Percentiles rank a stretch among this genome's conserved stretches.
Conservation (phyloP, 2,797 vertebrate genomes). For the Onychomys leucogaster region DNA sequence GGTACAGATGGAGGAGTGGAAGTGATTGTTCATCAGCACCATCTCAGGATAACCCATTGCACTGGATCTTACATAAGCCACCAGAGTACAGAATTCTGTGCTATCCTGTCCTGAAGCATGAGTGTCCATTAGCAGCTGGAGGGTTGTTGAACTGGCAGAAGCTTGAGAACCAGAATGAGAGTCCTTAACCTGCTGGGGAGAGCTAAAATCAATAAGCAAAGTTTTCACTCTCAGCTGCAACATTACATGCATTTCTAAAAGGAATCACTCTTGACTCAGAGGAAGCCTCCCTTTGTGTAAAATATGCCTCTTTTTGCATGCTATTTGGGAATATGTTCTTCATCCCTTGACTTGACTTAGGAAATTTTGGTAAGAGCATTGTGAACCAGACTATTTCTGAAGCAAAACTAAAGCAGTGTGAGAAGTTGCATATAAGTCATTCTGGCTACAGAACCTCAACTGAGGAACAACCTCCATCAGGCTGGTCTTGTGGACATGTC, state of each 20-base stretch:
- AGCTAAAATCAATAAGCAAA: conserved; percentile 14
- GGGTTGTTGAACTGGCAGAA: conserved; percentile 45
- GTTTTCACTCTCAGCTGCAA: conserved; percentile 40
- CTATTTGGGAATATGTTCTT: neutral
- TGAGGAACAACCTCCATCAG: neutral
- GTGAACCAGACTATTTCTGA: neutral
- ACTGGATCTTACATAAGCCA: neutral
- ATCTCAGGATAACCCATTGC: neutral
- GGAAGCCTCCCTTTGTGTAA: conserved; percentile 40
- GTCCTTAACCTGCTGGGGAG: conserved; percentile 18
- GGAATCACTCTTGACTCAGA: conserved; percentile 40
- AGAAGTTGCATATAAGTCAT: neutral
- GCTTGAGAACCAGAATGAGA: conserved; percentile 14
- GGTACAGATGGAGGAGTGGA: neutral
- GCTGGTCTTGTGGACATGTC: neutral
- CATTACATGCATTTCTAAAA: conserved; percentile 30
- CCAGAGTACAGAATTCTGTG: neutral
- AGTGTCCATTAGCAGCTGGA: conserved; percentile 22
- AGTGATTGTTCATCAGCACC: neutral
- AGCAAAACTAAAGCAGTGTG: neutral
- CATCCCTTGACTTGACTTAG: conserved; percentile 31
- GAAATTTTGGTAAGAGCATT: conserved; percentile 24
- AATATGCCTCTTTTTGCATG: conserved; percentile 17
- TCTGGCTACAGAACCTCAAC: neutral
- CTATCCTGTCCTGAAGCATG: neutral